Conservation (phyloP, 2,113 vertebrate genomes). For the Phocoena sinus region DNA sequence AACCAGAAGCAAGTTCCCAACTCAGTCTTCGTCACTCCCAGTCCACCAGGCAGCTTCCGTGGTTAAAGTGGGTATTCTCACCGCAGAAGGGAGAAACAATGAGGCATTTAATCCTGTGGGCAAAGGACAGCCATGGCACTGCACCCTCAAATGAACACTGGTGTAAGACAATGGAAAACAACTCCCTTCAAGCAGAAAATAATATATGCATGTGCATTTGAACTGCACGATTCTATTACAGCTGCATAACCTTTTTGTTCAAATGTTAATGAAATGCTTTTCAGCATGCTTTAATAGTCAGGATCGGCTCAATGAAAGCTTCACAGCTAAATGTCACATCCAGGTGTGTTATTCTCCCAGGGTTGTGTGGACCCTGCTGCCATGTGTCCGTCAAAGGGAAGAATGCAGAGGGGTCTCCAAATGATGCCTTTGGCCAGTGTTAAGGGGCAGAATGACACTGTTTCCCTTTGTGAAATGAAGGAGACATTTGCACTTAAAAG, state of each 20-base stretch:
- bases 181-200: constrained; percentile 50
- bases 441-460: constrained; percentile 17
- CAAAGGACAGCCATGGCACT: constrained; percentile 31
- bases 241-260: constrained; percentile 54
- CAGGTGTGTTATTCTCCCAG: constrained; percentile 26
- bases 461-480: constrained; percentile 72
- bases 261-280: constrained; percentile 71
- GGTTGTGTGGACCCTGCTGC: not conserved
- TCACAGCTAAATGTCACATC: constrained; percentile 31
- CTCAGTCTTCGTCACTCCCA: not conserved
- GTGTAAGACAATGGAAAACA: constrained; percentile 40
- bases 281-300: constrained; percentile 7
- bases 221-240: constrained; percentile 18
- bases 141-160: constrained; percentile 55
- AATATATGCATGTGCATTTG: not conserved
- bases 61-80: not conserved
- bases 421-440: constrained; percentile 16
- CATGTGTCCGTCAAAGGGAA: constrained; percentile 33
- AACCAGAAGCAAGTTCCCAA: not conserved
- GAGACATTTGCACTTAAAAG: constrained; percentile 67
- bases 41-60: not conserved
- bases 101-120: constrained; percentile 24
- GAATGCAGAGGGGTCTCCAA: constrained; percentile 41
- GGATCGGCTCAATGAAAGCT: constrained; percentile 54
- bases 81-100: constrained; percentile 38